Percentiles rank a stretch among this genome's conserved stretches.
Evolutionary conservation across 2,797 vertebrate species (phyloP).

Genomic region (Siniperca obscura): DNA sequence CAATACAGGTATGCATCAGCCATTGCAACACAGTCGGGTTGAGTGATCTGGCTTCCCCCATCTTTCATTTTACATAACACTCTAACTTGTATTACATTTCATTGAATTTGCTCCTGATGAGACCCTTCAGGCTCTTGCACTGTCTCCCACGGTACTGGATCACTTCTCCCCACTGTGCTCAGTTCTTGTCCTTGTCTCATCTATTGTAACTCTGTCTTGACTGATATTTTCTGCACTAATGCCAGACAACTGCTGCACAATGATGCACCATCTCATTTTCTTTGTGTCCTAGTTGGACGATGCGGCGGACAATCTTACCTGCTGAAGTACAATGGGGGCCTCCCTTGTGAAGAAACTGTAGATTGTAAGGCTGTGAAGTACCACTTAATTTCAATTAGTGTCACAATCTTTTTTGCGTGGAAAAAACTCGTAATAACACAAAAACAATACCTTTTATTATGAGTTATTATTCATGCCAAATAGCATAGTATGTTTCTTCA

Average conservation of each 20-base stretch:
- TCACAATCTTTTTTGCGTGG: slow-evolving; percentile 31
- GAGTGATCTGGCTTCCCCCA: slow-evolving; percentile 67
- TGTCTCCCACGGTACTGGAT: slow-evolving; percentile 66
- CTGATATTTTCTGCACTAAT: slow-evolving; percentile 68
- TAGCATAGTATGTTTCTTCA: not conserved
- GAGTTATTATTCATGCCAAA: slow-evolving; percentile 1
- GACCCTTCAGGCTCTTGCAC: slow-evolving; percentile 69
- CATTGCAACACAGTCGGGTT: slow-evolving; percentile 40
- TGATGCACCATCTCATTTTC: slow-evolving; percentile 58
- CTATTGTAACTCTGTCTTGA: slow-evolving; percentile 63
- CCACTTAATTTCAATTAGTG: slow-evolving; percentile 48
- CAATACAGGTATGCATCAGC: slow-evolving; percentile 75
- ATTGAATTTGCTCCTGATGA: slow-evolving; percentile 75
- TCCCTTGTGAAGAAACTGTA: slow-evolving; percentile 29
- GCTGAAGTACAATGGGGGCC: slow-evolving; percentile 42
- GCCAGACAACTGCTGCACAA: slow-evolving; percentile 71
- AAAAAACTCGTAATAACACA: not conserved
- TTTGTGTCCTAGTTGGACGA: slow-evolving; percentile 60
- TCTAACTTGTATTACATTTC: slow-evolving; percentile 77
- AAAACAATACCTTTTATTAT: slow-evolving; percentile 6
- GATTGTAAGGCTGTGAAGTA: slow-evolving; percentile 38
- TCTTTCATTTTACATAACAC: slow-evolving; percentile 71
- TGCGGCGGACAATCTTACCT: slow-evolving; percentile 42
- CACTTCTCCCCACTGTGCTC: slow-evolving; percentile 51
- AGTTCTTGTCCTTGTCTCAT: slow-evolving; percentile 66